Percentiles rank a stretch among this genome's conserved stretches.
Evolutionary conservation across 1,140 invertebrate genomes (phyloP).

Genomic region (Bombus balteatus): DNA sequence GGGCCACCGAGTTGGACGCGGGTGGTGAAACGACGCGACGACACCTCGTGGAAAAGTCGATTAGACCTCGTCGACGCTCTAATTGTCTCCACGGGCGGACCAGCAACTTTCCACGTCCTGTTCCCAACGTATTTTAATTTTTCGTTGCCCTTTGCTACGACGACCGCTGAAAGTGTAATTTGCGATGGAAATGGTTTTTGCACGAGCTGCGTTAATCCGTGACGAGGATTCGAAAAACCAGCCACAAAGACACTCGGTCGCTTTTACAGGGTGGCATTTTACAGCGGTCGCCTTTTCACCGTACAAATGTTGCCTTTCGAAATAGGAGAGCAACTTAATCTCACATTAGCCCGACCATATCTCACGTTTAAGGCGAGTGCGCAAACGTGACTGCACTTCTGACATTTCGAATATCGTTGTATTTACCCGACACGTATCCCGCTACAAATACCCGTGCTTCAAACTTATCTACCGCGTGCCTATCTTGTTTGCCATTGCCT

Average conservation of each 20-base stretch:
- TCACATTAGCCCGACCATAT: constrained; percentile 47
- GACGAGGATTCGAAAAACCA: not conserved
- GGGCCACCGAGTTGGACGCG: constrained; percentile 47
- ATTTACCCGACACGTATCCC: constrained; percentile 44
- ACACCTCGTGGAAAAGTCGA: constrained; percentile 45
- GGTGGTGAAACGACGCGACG: constrained; percentile 48
- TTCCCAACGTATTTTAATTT: not conserved
- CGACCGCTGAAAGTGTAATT: no score
- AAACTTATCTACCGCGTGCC: constrained; percentile 50
- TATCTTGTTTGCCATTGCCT: constrained; percentile 28
- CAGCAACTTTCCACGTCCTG: not conserved
- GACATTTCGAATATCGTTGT: constrained; percentile 60
- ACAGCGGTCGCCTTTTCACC: constrained; percentile 24
- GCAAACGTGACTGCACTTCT: constrained; percentile 56
- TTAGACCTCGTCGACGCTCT: constrained; percentile 16
- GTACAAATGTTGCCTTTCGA: constrained; percentile 52
- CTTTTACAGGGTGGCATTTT: constrained; percentile 28
- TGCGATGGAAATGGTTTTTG: no score
- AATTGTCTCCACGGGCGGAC: not conserved
- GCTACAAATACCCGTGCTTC: constrained; percentile 43
- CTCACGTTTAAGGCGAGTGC: constrained; percentile 52
- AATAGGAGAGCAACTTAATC: constrained; percentile 55
- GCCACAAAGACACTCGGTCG: not conserved
- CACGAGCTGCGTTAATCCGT: not conserved
- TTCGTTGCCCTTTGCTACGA: not conserved